Evolutionary conservation across 2,797 vertebrate genomes (phyloP).

Genomic region (Bufotes viridis): DNA sequence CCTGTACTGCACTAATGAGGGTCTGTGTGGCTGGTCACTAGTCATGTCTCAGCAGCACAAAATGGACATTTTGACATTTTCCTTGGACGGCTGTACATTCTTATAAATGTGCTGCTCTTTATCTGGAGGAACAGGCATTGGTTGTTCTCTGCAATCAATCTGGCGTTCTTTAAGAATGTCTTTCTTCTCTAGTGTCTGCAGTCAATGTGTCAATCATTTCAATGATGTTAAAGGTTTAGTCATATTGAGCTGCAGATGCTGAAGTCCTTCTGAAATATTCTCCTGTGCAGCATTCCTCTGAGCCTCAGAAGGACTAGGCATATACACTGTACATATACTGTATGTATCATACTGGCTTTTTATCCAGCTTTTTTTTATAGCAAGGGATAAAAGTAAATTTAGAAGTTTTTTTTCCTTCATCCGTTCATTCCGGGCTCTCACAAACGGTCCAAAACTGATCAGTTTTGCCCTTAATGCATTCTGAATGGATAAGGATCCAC

Average conservation of each 20-base stretch:
- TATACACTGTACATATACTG: not conserved
- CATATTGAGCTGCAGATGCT: slow-evolving; percentile 18
- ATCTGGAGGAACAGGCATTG: slow-evolving; percentile 43
- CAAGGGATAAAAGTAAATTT: no score
- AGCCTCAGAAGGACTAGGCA: not conserved
- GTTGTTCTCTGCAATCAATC: slow-evolving; percentile 46
- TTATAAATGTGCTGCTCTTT: slow-evolving; percentile 58
- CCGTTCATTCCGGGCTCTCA: no score
- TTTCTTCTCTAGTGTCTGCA: slow-evolving; percentile 18
- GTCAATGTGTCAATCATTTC: slow-evolving; percentile 40
- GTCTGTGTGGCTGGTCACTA: slow-evolving; percentile 31
- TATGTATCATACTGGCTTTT: no score
- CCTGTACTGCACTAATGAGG: slow-evolving; percentile 19
- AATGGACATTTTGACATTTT: slow-evolving; percentile 53
- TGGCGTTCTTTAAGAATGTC: slow-evolving; percentile 39
- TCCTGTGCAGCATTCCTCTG: not conserved
- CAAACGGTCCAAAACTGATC: no score
- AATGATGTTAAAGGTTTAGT: slow-evolving; percentile 43
- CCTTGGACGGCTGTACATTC: slow-evolving; percentile 35
- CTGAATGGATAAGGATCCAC: no score
- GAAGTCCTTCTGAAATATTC: slow-evolving; percentile 8
- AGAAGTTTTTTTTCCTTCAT: no score
- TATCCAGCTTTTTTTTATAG: no score
- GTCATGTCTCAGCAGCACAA: slow-evolving; percentile 1
- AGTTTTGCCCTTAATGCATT: no score